Percentiles rank a stretch among this genome's conserved stretches.
Conservation (phyloP, 2,888 invertebrate species). For the Parelbella ahira region DNA sequence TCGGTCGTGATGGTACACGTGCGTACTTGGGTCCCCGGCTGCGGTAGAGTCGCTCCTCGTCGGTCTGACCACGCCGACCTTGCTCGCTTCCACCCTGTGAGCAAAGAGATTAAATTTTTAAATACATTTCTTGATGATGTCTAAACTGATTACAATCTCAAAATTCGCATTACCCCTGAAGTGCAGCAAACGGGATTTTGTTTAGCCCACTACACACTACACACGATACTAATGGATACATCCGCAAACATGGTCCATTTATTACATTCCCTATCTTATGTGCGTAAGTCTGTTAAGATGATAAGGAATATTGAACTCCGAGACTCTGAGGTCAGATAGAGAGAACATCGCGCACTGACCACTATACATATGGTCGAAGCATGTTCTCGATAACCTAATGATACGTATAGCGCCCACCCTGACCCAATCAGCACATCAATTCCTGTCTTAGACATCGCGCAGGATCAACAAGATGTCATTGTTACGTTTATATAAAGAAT, state of each 20-base stretch:
- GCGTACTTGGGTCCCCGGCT: constrained; percentile 70
- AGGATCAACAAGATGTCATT: constrained; percentile 29
- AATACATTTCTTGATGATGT: neutral
- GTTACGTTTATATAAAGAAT: constrained; percentile 1
- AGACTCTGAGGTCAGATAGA: constrained; percentile 61
- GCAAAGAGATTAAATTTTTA: constrained; percentile 22
- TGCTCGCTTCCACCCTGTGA: constrained; percentile 72
- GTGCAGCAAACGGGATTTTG: too few species aligned
- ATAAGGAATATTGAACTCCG: constrained; percentile 59
- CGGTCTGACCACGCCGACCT: constrained; percentile 61
- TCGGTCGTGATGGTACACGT: constrained; percentile 70
- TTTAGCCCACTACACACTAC: constrained; percentile 44
- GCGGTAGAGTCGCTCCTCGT: constrained; percentile 68
- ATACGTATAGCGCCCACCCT: constrained; percentile 45
- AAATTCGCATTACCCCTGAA: too few species aligned
- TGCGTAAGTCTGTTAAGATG: constrained; percentile 58
- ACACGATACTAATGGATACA: constrained; percentile 57
- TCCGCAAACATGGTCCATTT: constrained; percentile 71
- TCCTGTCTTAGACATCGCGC: constrained; percentile 42
- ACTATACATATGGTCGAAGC: constrained; percentile 57
- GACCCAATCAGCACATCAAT: constrained; percentile 46
- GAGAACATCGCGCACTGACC: constrained; percentile 65
- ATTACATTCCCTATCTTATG: constrained; percentile 72
- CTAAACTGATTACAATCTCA: too few species aligned
- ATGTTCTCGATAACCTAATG: constrained; percentile 67